These are phyloP conservation scores for Clarias gariepinus DNA, from an alignment of 2,113 vertebrate species.

Conservation along the genomic window DNA sequence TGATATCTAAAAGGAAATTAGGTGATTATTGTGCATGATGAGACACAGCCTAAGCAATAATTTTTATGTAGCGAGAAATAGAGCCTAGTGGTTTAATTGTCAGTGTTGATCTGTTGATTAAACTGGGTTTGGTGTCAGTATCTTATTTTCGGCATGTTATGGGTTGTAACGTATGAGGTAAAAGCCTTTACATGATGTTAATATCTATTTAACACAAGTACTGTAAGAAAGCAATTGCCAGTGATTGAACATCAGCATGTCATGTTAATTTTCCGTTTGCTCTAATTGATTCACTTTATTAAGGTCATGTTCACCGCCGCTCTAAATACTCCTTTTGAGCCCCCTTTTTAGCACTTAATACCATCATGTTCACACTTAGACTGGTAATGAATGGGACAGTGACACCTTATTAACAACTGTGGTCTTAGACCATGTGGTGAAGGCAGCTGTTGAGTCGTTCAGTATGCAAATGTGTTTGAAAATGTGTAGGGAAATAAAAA, in stretches of 20 bases:
- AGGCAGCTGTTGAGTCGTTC: slow-evolving; percentile 37
- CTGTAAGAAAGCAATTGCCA: slow-evolving; percentile 50
- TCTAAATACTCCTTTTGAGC: slow-evolving; percentile 32
- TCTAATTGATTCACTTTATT: slow-evolving; percentile 60
- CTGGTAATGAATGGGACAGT: slow-evolving; percentile 40
- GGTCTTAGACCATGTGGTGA: slow-evolving; percentile 38
- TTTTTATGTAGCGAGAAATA: not conserved
- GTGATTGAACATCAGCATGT: slow-evolving; percentile 57
- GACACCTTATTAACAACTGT: slow-evolving; percentile 43
- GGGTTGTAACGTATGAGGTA: slow-evolving; percentile 18
- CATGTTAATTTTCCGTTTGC: slow-evolving; percentile 48
- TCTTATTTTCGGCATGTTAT: not conserved
- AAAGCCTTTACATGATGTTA: not conserved
- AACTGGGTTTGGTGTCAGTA: not conserved
- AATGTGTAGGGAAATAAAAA: not conserved
- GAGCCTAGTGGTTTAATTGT: not conserved
- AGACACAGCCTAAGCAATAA: not conserved
- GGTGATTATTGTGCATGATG: not conserved
- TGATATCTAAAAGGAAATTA: not conserved
- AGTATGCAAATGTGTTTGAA: slow-evolving; percentile 16
- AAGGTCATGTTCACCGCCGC: slow-evolving; percentile 39
- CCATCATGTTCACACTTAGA: slow-evolving; percentile 30
- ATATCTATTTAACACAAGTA: slow-evolving; percentile 17
- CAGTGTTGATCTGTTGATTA: slow-evolving; percentile 5
- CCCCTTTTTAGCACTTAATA: slow-evolving; percentile 35